Conservation (phyloP, 2,113 vertebrate genomes). For the Neogobius melanostomus region DNA sequence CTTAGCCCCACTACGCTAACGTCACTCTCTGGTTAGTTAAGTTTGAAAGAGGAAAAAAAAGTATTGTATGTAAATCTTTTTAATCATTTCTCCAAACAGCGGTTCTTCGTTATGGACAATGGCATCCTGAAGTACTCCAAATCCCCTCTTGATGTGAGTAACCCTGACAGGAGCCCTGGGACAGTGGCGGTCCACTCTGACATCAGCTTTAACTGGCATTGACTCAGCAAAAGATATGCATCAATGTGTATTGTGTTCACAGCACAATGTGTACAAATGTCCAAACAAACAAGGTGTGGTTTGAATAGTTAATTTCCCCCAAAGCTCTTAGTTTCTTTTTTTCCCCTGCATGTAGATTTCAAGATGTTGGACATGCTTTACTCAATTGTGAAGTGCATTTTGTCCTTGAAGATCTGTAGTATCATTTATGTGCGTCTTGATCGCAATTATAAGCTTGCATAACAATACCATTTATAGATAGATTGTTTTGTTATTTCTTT, state of each 20-base stretch:
- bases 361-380: no score
- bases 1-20: not conserved
- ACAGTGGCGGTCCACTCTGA: constrained; percentile 36
- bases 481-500: no score
- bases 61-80: constrained; percentile 12
- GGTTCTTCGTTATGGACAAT: constrained; percentile 98
- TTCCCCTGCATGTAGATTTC: no score
- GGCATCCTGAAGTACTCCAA: constrained; percentile 99
- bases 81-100: constrained; percentile 75
- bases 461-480: no score
- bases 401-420: no score
- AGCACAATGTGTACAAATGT: not conserved
- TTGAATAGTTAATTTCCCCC: no score
- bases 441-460: no score
- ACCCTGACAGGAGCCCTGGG: constrained; percentile 51
- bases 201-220: constrained; percentile 34
- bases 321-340: no score
- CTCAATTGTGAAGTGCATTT: no score
- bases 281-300: not conserved
- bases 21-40: not conserved
- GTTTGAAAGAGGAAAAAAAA: not conserved
- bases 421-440: no score
- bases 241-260: not conserved
- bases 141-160: constrained; percentile 97
- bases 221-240: constrained; percentile 63